Conservation (phyloP, 2,797 vertebrate species). For the Myiotriccus ornatus region DNA sequence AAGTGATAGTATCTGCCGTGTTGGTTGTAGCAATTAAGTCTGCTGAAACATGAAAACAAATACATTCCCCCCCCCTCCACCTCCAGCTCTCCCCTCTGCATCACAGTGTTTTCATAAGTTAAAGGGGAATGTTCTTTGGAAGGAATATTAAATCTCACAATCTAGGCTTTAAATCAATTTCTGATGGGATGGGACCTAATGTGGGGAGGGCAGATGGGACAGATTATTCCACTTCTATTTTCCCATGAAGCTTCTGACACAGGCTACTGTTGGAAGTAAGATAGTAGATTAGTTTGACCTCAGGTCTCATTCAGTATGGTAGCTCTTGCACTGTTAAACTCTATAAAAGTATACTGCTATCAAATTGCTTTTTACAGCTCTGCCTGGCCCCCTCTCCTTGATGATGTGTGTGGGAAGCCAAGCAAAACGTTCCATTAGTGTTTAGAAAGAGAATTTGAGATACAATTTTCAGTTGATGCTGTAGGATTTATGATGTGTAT, state of each 20-base stretch:
- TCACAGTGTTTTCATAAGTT: background rate
- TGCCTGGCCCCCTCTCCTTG: background rate
- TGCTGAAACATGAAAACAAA: constrained; percentile 58
- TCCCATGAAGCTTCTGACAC: constrained; percentile 10
- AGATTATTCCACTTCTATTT: constrained; percentile 22
- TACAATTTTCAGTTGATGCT: constrained; percentile 24
- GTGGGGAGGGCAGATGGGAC: background rate
- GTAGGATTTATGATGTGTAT: constrained; percentile 37
- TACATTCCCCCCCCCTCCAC: background rate
- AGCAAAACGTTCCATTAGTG: constrained; percentile 45
- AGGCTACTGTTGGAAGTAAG: constrained; percentile 12
- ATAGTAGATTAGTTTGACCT: constrained; percentile 49
- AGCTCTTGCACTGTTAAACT: constrained; percentile 11
- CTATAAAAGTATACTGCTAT: background rate
- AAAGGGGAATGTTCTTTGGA: background rate
- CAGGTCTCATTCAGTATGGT: background rate
- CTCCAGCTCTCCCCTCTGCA: background rate
- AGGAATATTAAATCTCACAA: background rate
- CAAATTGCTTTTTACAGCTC: constrained; percentile 33
- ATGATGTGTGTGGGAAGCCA: constrained; percentile 31
- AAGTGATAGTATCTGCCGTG: constrained; percentile 51
- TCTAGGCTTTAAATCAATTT: constrained; percentile 16
- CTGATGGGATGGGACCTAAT: background rate
- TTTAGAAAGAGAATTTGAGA: constrained; percentile 39
- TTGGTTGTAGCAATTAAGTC: constrained; percentile 54